phyloP scores from a whole-genome alignment of 2,888 invertebrate species.

The Lasius platythorax region DNA sequence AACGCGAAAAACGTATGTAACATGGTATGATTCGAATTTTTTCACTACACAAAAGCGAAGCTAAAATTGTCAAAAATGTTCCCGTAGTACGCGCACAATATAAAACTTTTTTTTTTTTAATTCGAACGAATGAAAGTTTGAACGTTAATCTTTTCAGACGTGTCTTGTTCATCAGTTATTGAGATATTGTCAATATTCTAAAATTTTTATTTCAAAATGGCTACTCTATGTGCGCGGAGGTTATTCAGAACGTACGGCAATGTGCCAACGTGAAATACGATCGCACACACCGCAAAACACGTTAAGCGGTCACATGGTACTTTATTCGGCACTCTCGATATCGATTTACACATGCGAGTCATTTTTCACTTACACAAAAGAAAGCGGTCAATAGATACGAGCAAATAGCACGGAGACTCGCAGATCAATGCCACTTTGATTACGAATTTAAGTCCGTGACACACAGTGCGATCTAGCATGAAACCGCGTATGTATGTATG shows the following conservation, averaged over 20 bases:
- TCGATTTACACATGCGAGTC: conserved; percentile 30
- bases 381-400: conserved; percentile 2
- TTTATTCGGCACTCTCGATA: conserved; percentile 38
- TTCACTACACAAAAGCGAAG: background rate
- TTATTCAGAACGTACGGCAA: conserved; percentile 32
- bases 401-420: background rate
- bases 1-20: conserved; percentile 1
- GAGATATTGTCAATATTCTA: background rate
- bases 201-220: conserved; percentile 30
- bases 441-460: background rate
- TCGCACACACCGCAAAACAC: conserved; percentile 12
- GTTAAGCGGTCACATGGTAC: conserved; percentile 36
- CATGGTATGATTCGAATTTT: background rate
- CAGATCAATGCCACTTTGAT: background rate
- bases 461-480: background rate
- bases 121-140: background rate
- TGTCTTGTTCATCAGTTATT: background rate
- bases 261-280: conserved; percentile 48
- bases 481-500: background rate
- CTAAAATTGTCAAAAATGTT: background rate
- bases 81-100: background rate
- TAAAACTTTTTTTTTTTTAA: background rate
- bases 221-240: background rate
- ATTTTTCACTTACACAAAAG: conserved; percentile 24
- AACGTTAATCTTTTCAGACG: background rate